These are phyloP conservation scores for Cantharis rufa DNA, from an alignment of 2,888 invertebrate genomes.

Conservation along the genomic window DNA sequence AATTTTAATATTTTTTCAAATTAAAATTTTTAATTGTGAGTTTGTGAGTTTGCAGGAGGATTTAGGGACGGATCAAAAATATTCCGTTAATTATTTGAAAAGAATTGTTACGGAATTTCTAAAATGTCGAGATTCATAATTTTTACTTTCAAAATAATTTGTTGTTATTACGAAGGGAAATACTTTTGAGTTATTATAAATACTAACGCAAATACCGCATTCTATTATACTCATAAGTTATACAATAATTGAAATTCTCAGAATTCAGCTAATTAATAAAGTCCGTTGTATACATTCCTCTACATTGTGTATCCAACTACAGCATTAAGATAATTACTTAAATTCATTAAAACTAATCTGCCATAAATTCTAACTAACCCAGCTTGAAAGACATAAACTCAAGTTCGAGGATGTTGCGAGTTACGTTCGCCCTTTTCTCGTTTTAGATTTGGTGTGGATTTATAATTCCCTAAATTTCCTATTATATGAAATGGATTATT, in stretches of 20 bases:
- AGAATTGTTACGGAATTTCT: not conserved
- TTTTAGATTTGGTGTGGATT: conserved; percentile 3
- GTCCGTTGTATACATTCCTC: conserved; percentile 32
- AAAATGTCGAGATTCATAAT: not conserved
- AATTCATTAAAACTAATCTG: conserved; percentile 38
- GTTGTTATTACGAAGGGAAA: not conserved
- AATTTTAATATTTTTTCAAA: too few relatives aligned
- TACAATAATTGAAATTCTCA: conserved; percentile 27
- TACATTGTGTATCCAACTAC: conserved; percentile 30
- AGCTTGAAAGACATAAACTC: conserved; percentile 18
- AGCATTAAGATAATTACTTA: conserved; percentile 37
- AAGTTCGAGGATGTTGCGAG: conserved; percentile 9
- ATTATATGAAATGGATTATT: conserved; percentile 32
- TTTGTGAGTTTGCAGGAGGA: too few relatives aligned
- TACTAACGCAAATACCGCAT: conserved; percentile 13
- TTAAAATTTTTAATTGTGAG: too few relatives aligned
- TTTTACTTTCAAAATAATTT: not conserved
- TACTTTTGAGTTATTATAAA: conserved; percentile 1
- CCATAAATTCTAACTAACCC: conserved; percentile 23
- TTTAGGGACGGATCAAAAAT: too few relatives aligned
- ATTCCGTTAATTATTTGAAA: not conserved
- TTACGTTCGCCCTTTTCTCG: conserved; percentile 8
- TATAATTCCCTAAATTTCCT: conserved; percentile 12
- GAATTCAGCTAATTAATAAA: conserved; percentile 35
- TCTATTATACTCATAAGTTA: conserved; percentile 28